Percentiles rank a stretch among this genome's conserved stretches.
These are phyloP conservation scores for Urocitellus parryii DNA, from an alignment of 2,113 vertebrate genomes.

Conservation along the genomic window DNA sequence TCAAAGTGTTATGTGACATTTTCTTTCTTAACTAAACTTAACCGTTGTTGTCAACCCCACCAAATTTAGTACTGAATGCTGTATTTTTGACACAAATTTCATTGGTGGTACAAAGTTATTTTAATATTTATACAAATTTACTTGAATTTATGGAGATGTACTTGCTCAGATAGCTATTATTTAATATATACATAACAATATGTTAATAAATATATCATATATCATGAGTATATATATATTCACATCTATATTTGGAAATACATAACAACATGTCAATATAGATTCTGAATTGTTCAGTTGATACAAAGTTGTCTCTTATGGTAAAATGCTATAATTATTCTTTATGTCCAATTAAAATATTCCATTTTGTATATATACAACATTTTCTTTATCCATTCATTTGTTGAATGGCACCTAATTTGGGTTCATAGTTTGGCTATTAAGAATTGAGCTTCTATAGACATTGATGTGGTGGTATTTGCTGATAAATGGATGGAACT, in stretches of 20 bases:
- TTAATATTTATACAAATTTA: neutral
- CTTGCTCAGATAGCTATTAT: neutral
- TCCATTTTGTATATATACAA: too few species aligned
- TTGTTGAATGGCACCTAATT: too few species aligned
- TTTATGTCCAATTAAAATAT: too few species aligned
- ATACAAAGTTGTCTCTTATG: neutral
- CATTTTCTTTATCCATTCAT: too few species aligned
- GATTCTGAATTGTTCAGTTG: conserved; percentile 35
- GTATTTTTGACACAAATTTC: conserved; percentile 27
- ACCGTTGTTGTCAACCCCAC: neutral
- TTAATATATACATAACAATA: too few species aligned
- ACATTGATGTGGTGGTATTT: too few species aligned
- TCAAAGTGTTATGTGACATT: neutral
- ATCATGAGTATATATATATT: neutral
- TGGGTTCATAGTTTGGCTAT: too few species aligned
- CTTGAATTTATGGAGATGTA: neutral
- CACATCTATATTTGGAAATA: neutral
- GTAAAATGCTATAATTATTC: too few species aligned
- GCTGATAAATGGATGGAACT: too few species aligned
- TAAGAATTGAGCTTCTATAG: too few species aligned
- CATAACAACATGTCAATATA: neutral
- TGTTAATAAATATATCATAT: neutral
- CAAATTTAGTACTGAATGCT: neutral
- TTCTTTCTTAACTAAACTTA: conserved; percentile 1
- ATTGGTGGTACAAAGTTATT: neutral